A percentile compares a stretch with the other conserved stretches of the same genome.
phyloP scores from a whole-genome alignment of 2,797 vertebrate species.

The Neosilurus mollespiculum region DNA sequence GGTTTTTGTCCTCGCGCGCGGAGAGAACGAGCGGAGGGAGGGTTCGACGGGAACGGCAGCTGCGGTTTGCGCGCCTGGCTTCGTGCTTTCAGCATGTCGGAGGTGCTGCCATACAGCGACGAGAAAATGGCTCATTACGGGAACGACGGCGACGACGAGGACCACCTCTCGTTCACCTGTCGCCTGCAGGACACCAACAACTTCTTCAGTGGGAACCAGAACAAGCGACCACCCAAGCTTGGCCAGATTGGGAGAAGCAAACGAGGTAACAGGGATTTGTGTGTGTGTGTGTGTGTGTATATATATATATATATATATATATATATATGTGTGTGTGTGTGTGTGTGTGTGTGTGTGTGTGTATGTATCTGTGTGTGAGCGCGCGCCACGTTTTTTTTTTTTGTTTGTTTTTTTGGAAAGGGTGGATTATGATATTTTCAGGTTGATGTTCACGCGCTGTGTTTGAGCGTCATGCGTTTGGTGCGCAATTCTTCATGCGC shows the following conservation, averaged over 20 bases:
- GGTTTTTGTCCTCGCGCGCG: constrained; percentile 20
- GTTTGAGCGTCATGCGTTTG: not conserved
- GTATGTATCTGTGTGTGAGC: constrained; percentile 35
- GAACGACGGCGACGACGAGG: constrained; percentile 84
- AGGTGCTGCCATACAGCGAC: constrained; percentile 92
- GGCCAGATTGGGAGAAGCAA: constrained; percentile 96
- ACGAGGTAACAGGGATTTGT: constrained; percentile 77
- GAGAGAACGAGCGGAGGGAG: constrained; percentile 38
- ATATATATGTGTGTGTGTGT: too few relatives aligned
- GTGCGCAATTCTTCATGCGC: constrained; percentile 27
- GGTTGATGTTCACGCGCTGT: not conserved
- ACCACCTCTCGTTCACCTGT: constrained; percentile 91
- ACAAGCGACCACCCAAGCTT: constrained; percentile 92
- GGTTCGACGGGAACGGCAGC: constrained; percentile 54
- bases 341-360: too few relatives aligned
- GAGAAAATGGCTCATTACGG: constrained; percentile 90
- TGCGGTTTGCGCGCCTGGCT: constrained; percentile 60
- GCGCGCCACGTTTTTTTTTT: not conserved
- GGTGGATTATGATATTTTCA: not conserved
- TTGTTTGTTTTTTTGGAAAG: not conserved
- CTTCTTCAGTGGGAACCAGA: constrained; percentile 86
- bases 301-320: too few relatives aligned
- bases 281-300: not conserved
- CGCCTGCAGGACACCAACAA: constrained; percentile 94
- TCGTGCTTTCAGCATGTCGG: constrained; percentile 79